Base-by-base conservation (phyloP, 2,797 vertebrate species). In the Anabacerthia variegaticeps region DNA sequence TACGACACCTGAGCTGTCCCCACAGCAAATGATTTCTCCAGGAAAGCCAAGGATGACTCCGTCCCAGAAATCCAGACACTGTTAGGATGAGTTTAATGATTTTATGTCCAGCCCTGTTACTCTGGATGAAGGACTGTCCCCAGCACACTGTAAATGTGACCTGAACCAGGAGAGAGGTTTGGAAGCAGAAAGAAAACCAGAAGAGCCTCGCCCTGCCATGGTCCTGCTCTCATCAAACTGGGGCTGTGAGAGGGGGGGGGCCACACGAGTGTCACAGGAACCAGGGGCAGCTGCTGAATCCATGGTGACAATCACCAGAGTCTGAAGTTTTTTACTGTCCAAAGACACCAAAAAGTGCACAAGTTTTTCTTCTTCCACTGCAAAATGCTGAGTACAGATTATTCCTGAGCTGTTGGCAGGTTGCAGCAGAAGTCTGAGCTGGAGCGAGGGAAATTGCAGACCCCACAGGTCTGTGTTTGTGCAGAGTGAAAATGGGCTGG, bases 401-500 rank as follows among this genome's bases (percentile, higher is more conserved):
- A 36, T 9, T 85, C 39, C 59, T 16, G 41, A 56, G 19, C 26
- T 34, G 44, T 4, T 39, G 59, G 59, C 9, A 52, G 51, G 51
- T 32, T 32, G 7, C 51, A 43, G 75, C 55, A 55, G 3, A 17
- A 12, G 23, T 4, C 7, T 49, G 46, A 43, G 15, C 2, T 1
- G 17, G 27, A 37, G 16, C 14, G 13, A 10, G 4, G 3, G 36
- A 37, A 8, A 12, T 6, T 9, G 27, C 44, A 66, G 26, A 13
- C 36, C 32, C 36, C 23, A 43, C 0, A 0, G 20, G 10, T 63
- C 44, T 32, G 22, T 56, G 11, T 46, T 59, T 17, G 22, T 6
- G 6, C 51, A 51, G 77, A 58, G 28, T 7, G 59, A n/a, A 59
- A 87, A 71, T 0, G 18, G 30, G 71, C 66, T 52, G 68, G 48